phyloP scores from a whole-genome alignment of 2,113 vertebrate genomes.

The Lutjanus erythropterus region DNA sequence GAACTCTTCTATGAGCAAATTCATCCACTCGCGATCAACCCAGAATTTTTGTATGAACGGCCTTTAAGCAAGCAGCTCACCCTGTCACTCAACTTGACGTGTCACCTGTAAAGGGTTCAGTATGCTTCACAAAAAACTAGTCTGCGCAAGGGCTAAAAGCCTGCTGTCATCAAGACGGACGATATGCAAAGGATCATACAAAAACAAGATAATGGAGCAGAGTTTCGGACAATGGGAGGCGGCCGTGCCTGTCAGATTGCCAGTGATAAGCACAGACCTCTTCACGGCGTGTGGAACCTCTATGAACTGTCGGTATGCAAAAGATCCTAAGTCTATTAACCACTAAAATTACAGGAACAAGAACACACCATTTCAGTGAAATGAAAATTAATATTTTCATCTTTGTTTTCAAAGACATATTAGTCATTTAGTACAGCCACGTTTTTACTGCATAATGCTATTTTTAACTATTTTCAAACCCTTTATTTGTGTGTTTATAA shows the following conservation, averaged over 20 bases:
- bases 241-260: background rate
- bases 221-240: background rate
- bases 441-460: too few species aligned
- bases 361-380: too few species aligned
- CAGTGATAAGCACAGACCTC: background rate
- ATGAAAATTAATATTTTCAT: too few species aligned
- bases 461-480: background rate
- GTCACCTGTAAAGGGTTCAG: conserved; percentile 24
- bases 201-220: background rate
- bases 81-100: conserved; percentile 3
- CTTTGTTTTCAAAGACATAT: too few species aligned
- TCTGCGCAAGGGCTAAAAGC: background rate
- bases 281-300: background rate
- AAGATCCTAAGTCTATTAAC: too few species aligned
- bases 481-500: background rate
- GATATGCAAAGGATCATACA: background rate
- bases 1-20: background rate
- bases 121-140: conserved; percentile 47
- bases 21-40: conserved; percentile 15
- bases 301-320: background rate
- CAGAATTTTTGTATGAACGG: background rate
- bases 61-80: conserved; percentile 9
- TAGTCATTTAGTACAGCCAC: too few species aligned
- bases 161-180: background rate
- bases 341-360: too few species aligned